A percentile compares a stretch with the other conserved stretches of the same genome.
These are phyloP conservation scores for Lepidurus packardi DNA, from an alignment of 1,140 invertebrate genomes.

Conservation along the genomic window DNA sequence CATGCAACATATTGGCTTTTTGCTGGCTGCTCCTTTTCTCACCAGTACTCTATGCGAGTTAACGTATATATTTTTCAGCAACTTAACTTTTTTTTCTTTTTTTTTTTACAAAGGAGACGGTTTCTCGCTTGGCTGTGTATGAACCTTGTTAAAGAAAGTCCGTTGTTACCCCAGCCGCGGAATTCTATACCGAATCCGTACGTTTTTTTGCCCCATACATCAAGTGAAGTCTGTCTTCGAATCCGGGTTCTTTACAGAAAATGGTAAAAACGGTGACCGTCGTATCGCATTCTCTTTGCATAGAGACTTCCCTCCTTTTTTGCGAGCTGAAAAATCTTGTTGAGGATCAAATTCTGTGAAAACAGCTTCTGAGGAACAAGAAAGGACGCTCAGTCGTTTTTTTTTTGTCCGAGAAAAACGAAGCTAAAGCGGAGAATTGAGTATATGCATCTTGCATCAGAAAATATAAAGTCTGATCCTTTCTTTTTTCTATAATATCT, in stretches of 20 bases:
- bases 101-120: background rate
- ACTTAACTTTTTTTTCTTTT: background rate
- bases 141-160: background rate
- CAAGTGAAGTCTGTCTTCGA: background rate
- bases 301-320: background rate
- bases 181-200: background rate
- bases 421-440: too few relatives aligned
- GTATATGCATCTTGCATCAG: too few relatives aligned
- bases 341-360: background rate
- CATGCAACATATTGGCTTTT: background rate
- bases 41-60: background rate
- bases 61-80: background rate
- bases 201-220: background rate
- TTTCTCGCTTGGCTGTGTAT: background rate
- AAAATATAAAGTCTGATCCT: too few relatives aligned
- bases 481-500: too few relatives aligned
- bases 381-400: background rate
- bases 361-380: background rate
- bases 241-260: background rate
- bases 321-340: background rate
- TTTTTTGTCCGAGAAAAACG: background rate
- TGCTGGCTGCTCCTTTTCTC: background rate
- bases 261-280: background rate
- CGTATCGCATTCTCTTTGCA: constrained; percentile 10
- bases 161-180: background rate